Evolutionary conservation across 2,797 vertebrate genomes (phyloP).

Genomic region (Ptychobarbus kaznakovi): DNA sequence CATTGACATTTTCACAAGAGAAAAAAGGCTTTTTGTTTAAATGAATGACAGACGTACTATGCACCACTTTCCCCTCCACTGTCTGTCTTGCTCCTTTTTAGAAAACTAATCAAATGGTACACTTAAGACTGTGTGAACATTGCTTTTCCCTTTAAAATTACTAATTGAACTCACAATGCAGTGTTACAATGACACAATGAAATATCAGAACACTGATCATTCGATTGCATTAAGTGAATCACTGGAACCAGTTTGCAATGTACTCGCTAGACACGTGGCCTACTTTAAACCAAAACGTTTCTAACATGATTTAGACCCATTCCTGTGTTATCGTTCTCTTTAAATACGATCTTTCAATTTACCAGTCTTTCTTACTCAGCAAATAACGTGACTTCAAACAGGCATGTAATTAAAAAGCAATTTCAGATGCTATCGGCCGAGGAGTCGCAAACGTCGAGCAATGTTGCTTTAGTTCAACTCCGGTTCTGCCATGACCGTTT

Average conservation of each 20-base stretch:
- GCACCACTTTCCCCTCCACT: neutral
- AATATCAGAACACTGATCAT: neutral
- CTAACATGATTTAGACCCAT: neutral
- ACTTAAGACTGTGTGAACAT: slow-evolving; percentile 1
- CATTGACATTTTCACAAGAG: neutral
- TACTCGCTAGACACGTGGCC: slow-evolving; percentile 10
- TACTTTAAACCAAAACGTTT: neutral
- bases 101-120: slow-evolving; percentile 2
- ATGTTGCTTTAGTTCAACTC: neutral
- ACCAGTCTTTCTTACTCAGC: neutral
- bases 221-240: slow-evolving; percentile 29
- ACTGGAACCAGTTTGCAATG: slow-evolving; percentile 28
- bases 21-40: slow-evolving; percentile 4
- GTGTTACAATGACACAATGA: slow-evolving; percentile 10
- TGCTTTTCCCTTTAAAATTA: slow-evolving; percentile 24
- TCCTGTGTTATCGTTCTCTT: neutral
- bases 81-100: neutral
- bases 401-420: neutral
- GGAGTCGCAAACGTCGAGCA: neutral
- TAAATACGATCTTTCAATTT: slow-evolving; percentile 4
- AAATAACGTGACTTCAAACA: neutral
- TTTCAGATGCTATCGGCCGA: neutral
- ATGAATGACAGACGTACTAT: slow-evolving; percentile 5
- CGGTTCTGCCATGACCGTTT: neutral
- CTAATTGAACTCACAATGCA: slow-evolving; percentile 31